A percentile compares a stretch with the other conserved stretches of the same genome.
Evolutionary conservation across 2,113 vertebrate genomes (phyloP).

Genomic region (Thamnaconus septentrionalis): DNA sequence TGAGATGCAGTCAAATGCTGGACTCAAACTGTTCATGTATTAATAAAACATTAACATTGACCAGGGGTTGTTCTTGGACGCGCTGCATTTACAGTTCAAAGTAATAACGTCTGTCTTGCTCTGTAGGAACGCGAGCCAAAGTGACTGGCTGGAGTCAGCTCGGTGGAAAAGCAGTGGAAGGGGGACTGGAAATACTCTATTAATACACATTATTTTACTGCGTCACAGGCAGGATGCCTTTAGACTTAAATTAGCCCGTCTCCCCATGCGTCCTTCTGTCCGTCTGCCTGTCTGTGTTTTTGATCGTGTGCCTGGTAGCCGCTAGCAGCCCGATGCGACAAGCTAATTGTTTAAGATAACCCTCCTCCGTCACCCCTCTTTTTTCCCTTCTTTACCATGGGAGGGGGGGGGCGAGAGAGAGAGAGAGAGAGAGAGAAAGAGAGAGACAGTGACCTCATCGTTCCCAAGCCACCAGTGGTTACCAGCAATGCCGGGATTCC

Average conservation of each 20-base stretch:
- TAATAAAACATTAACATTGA: no score
- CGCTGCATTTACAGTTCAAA: no score
- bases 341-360: slow-evolving; percentile 63
- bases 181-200: slow-evolving; percentile 13
- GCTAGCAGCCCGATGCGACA: slow-evolving; percentile 49
- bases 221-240: slow-evolving; percentile 39
- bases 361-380: neutral
- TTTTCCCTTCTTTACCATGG: slow-evolving; percentile 10
- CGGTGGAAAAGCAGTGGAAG: no score
- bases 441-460: slow-evolving; percentile 70
- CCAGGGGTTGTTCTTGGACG: no score
- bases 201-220: slow-evolving; percentile 30
- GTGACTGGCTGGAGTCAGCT: no score
- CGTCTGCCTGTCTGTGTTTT: no score
- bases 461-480: slow-evolving; percentile 65
- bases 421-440: slow-evolving; percentile 51
- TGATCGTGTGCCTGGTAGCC: slow-evolving; percentile 32
- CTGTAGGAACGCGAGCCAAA: no score
- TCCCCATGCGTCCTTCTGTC: neutral
- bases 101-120: no score
- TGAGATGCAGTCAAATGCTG: no score
- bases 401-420: slow-evolving; percentile 19
- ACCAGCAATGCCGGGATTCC: slow-evolving; percentile 76
- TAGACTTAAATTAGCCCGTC: slow-evolving; percentile 38
- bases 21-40: no score